Evolutionary conservation across 2,797 vertebrate species (phyloP).

Genomic region (Acanthurus lineatus): DNA sequence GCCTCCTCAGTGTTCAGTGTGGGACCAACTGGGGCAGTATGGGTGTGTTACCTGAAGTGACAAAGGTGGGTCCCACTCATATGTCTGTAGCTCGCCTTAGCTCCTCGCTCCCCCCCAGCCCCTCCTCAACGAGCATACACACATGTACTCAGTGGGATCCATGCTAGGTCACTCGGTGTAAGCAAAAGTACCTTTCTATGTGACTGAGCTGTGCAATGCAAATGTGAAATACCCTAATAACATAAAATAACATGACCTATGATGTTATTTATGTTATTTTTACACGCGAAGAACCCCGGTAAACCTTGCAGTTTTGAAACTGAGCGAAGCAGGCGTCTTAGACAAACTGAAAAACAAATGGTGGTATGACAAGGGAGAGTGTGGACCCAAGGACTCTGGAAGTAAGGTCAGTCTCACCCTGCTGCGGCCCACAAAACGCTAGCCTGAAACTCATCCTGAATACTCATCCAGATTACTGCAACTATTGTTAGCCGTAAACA

Average conservation of each 20-base stretch:
- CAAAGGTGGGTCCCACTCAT: conserved; percentile 96
- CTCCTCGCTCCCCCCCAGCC: conserved; percentile 83
- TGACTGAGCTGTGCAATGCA: conserved; percentile 85
- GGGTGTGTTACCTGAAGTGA: conserved; percentile 97
- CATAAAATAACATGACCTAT: conserved; percentile 99
- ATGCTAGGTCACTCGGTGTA: conserved; percentile 93
- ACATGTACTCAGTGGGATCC: conserved; percentile 95
- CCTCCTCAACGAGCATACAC: conserved; percentile 86
- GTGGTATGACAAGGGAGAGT: conserved; percentile 99
- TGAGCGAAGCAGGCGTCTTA: conserved; percentile 99
- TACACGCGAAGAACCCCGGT: conserved; percentile 99
- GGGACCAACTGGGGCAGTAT: conserved; percentile 91
- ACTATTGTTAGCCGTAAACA: conserved; percentile 67
- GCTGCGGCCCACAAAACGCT: conserved; percentile 78
- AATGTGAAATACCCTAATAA: conserved; percentile 95
- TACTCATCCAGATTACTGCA: conserved; percentile 79
- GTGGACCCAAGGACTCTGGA: conserved; percentile 99
- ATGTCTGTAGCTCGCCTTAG: conserved; percentile 94
- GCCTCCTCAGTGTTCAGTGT: conserved; percentile 83
- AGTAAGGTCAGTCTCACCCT: conserved; percentile 99
- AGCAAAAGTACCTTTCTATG: conserved; percentile 67
- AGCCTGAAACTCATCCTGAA: conserved; percentile 79
- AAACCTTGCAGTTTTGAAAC: conserved; percentile 99
- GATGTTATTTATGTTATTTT: conserved; percentile 99
- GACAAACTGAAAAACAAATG: conserved; percentile 99